phyloP scores from a whole-genome alignment of 2,888 invertebrate genomes.

The Baccha elongata region DNA sequence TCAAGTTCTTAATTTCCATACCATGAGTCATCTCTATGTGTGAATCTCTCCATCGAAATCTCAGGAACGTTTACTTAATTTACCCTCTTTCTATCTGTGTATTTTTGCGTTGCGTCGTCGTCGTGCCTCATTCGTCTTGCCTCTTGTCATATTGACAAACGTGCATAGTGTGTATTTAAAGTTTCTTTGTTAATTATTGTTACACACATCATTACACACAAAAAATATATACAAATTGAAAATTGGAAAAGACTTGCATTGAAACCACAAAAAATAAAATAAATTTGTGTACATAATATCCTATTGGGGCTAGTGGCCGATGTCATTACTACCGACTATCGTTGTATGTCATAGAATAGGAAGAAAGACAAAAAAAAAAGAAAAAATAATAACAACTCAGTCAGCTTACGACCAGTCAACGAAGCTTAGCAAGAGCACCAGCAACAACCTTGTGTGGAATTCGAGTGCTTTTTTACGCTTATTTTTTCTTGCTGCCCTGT shows the following conservation, averaged over 20 bases:
- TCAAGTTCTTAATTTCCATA: conserved; percentile 64
- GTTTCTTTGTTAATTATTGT: conserved; percentile 71
- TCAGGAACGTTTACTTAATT: conserved; percentile 60
- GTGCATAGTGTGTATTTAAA: conserved; percentile 55
- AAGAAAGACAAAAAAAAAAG: conserved; percentile 25
- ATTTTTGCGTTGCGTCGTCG: conserved; percentile 31
- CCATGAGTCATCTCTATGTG: conserved; percentile 65
- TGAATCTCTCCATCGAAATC: conserved; percentile 69
- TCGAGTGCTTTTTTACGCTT: conserved; percentile 52
- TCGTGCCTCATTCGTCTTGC: conserved; percentile 30
- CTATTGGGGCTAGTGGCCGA: conserved; percentile 26
- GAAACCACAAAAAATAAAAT: conserved; percentile 22
- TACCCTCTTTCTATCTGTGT: conserved; percentile 51
- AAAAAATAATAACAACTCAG: conserved; percentile 11
- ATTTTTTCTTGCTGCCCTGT: conserved; percentile 49
- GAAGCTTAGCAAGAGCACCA: conserved; percentile 18
- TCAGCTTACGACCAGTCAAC: conserved; percentile 7
- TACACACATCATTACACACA: conserved; percentile 57
- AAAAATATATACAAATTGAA: conserved; percentile 45
- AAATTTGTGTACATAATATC: too few species aligned
- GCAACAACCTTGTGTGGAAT: conserved; percentile 70
- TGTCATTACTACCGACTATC: conserved; percentile 39
- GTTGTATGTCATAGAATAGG: conserved; percentile 42
- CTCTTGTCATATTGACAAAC: conserved; percentile 53
- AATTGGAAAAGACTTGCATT: conserved; percentile 43